Percentiles rank a stretch among this genome's conserved stretches.
Conservation (phyloP, 2,888 invertebrate species). For the Nineta flava region DNA sequence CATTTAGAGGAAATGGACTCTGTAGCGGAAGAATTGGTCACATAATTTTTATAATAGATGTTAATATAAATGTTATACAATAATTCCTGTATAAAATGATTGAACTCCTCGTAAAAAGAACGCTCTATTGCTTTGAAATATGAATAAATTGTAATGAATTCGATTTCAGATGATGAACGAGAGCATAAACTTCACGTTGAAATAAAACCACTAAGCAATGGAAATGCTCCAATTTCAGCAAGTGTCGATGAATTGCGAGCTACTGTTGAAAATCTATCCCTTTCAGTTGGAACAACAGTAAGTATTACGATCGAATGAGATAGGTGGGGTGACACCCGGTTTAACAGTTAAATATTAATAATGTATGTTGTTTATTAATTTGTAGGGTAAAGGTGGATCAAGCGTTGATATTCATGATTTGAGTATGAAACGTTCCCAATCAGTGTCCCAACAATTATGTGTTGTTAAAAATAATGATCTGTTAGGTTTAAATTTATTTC, state of each 20-base stretch:
- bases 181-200: conserved; percentile 85
- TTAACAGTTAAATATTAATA: conserved; percentile 9
- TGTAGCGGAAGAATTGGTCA: too few species aligned
- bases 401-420: conserved; percentile 46
- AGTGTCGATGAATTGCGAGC: conserved; percentile 88
- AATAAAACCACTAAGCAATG: conserved; percentile 87
- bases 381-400: conserved; percentile 40
- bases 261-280: conserved; percentile 78
- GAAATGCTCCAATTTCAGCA: conserved; percentile 79
- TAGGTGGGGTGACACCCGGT: too few species aligned
- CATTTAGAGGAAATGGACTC: too few species aligned
- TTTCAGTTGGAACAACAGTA: conserved; percentile 29
- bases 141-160: not conserved
- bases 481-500: conserved; percentile 58
- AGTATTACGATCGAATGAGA: conserved; percentile 14
- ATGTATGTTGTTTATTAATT: too few species aligned
- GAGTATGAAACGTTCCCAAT: conserved; percentile 53
- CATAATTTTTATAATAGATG: too few species aligned
- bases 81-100: too few species aligned
- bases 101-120: too few species aligned
- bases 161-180: conserved; percentile 53
- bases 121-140: too few species aligned
- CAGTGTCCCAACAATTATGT: conserved; percentile 58
- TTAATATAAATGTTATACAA: too few species aligned
- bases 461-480: conserved; percentile 60